phyloP scores from a whole-genome alignment of 37 sponge, comb jelly and placozoan genomes.

The Ianthella basta region DNA sequence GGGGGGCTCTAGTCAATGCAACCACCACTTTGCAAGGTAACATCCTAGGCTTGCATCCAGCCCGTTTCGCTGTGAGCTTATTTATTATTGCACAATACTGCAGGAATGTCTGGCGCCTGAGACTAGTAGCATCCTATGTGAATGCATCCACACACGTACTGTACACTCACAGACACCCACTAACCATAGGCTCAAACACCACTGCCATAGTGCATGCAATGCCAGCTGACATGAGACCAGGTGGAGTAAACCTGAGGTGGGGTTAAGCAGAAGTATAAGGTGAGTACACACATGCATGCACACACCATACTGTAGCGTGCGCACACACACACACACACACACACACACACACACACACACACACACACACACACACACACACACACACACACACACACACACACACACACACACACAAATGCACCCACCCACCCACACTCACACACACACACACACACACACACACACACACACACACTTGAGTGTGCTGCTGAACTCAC shows the following conservation, averaged over 20 bases:
- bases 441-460: too few species aligned
- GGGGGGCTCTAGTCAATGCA: too few species aligned
- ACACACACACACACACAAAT: not conserved
- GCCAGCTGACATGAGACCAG: conserved; percentile 94
- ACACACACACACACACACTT: not conserved
- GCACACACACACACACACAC: not conserved
- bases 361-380: not conserved
- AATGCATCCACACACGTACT: not conserved
- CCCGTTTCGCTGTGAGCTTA: too few species aligned
- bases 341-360: not conserved
- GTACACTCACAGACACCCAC: not conserved
- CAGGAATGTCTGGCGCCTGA: too few species aligned
- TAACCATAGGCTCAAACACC: conserved; percentile 87
- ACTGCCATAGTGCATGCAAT: conserved; percentile 84
- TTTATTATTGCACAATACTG: too few species aligned
- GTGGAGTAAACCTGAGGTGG: conserved; percentile 70
- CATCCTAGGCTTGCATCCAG: too few species aligned
- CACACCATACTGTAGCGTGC: too few species aligned
- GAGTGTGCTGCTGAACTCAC: conserved; percentile 13
- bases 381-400: not conserved
- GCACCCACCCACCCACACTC: not conserved
- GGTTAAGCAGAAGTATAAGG: not conserved
- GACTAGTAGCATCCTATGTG: too few species aligned
- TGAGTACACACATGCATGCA: not conserved
- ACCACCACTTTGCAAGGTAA: too few species aligned